These are phyloP conservation scores for Cariama cristata DNA, from an alignment of 2,113 vertebrate genomes.

Conservation along the genomic window DNA sequence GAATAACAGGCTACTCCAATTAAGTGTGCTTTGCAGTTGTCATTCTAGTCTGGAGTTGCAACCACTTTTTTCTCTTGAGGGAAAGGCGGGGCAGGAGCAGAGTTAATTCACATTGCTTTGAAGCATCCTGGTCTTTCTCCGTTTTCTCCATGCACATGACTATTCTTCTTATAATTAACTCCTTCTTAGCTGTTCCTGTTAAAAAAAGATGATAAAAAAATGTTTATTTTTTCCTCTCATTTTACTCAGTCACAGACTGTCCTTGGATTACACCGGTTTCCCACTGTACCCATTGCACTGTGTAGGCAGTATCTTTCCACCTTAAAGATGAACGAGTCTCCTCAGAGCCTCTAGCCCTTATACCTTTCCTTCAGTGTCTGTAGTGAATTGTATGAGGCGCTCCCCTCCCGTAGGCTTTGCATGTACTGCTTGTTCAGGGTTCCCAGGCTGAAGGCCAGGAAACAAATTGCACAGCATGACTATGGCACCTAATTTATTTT, in stretches of 20 bases:
- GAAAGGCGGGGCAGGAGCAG: neutral
- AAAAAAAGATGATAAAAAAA: neutral
- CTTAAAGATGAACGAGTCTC: neutral
- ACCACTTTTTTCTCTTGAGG: neutral
- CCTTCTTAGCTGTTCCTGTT: neutral
- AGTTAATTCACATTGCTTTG: neutral
- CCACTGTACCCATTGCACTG: neutral
- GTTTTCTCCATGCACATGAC: fast-evolving
- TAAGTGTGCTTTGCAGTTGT: neutral
- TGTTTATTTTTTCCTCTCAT: neutral
- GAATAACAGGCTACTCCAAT: neutral
- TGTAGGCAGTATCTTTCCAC: neutral
- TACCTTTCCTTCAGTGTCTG: neutral
- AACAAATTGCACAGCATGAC: neutral
- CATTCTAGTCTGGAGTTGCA: neutral
- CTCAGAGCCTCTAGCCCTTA: neutral
- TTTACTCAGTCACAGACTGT: neutral
- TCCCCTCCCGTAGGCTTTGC: neutral
- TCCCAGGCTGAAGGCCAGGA: neutral
- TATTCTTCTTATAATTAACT: neutral
- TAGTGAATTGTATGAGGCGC: neutral
- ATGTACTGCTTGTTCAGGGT: neutral
- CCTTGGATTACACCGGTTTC: neutral
- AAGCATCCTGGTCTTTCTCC: neutral
- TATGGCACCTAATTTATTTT: neutral